phyloP scores from a whole-genome alignment of 2,888 invertebrate species.

The Chaitophorus viminalis region DNA sequence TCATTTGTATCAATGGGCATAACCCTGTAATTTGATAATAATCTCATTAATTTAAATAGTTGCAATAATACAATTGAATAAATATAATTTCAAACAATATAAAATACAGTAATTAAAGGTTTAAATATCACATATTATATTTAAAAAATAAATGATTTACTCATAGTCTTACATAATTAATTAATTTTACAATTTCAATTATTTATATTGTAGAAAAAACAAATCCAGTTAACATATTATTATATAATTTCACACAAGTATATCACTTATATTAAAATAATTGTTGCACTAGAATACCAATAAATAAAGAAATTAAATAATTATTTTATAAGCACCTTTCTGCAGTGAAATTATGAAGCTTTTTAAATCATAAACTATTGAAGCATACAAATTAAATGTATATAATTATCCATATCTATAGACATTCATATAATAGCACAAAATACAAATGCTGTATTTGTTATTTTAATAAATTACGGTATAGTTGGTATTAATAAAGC shows the following conservation, averaged over 20 bases:
- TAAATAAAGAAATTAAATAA: neutral
- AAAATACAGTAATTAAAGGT: neutral
- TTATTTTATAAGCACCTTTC: neutral
- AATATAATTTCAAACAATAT: no score
- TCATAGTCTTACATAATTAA: no score
- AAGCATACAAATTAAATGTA: neutral
- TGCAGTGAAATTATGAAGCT: neutral
- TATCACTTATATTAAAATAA: neutral
- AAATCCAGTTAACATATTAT: neutral
- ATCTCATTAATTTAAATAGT: neutral
- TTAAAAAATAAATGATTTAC: no score
- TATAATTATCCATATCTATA: neutral
- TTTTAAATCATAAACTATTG: neutral
- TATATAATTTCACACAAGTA: neutral
- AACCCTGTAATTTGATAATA: constrained; percentile 38
- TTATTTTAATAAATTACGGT: neutral
- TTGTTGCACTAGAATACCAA: neutral
- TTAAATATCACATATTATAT: no score
- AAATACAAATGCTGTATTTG: neutral
- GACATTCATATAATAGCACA: neutral
- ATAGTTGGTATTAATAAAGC: neutral
- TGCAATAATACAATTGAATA: neutral
- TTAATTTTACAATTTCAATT: no score
- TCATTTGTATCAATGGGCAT: constrained; percentile 45
- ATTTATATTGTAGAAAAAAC: neutral